Evolutionary conservation across 2,888 invertebrate species (phyloP), one percentile per base, ranked within the genome.

Genomic region (Phyllotreta cruciferae): DNA sequence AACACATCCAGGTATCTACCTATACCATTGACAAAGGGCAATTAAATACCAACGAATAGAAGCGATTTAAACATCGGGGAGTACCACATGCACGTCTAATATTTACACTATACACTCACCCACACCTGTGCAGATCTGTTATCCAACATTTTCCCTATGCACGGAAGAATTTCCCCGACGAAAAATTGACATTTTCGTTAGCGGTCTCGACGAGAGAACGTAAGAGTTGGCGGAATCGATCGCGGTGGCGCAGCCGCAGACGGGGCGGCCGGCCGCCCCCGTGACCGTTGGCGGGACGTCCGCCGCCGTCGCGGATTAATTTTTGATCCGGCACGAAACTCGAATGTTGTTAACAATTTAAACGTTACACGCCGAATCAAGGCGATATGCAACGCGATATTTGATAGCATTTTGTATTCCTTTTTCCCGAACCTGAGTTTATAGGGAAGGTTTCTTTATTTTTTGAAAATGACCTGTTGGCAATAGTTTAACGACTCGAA

Each of bases 101-200:
- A 54, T 60, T 67, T 62, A 71, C 73, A 73, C 70, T 66, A 55
- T n/a, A 52, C 52, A 76, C 80, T 79, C 69, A 80, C 80, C 79
- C 74, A 72, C 68, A 66, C 69, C 56, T 65, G 60, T 65, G 68
- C 53, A 70, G 69, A 70, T 68, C 68, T 78, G 78, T 75, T 80
- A 79, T 79, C 79, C 77, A 72, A 70, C 80, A 80, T 80, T 79
- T 78, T 79, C 74, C 73, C 72, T 73, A 73, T 73, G 71, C 74
- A 75, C 76, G 75, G 73, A 71, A 66, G 66, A 70, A 74, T 73
- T 75, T 76, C 75, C 72, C 73, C 76, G 75, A 79, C 74, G 76
- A 74, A 72, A 78, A 78, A 77, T 77, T 80, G 80, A 79, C 80
- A 80, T 80, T 79, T 80, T 79, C 75, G 68, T 74, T 24, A 72